phyloP scores from a whole-genome alignment of 53 echinoderm and acorn worm species.

The Stichopus horrens region DNA sequence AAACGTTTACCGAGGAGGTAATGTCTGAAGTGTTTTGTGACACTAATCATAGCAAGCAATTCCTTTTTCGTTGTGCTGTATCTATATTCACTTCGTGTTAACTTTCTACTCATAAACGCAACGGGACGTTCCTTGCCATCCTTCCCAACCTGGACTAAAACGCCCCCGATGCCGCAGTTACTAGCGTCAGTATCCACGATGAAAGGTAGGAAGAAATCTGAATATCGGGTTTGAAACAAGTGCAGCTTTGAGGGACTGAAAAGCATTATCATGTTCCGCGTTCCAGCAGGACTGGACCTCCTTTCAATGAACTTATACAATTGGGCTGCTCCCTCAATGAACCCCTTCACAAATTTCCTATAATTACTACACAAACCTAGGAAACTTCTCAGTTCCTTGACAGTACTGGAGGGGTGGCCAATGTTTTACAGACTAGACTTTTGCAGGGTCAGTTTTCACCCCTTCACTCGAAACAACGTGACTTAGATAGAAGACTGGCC shows the following conservation, averaged over 20 bases:
- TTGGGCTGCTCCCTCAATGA: constrained; percentile 52
- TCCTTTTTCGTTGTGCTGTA: constrained; percentile 53
- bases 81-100: background rate
- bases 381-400: constrained; percentile 61
- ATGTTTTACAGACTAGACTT: constrained; percentile 41
- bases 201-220: background rate
- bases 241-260: background rate
- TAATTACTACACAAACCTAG: constrained; percentile 64
- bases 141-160: background rate
- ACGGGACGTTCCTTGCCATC: constrained; percentile 14
- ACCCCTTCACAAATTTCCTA: constrained; percentile 55
- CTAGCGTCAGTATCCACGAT: background rate
- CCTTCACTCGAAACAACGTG: constrained; percentile 54
- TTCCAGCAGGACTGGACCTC: background rate
- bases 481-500: constrained; percentile 54
- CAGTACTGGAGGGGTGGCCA: constrained; percentile 55
- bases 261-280: background rate
- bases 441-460: constrained; percentile 25
- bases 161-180: background rate
- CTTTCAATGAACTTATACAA: constrained; percentile 41
- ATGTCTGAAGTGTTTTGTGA: constrained; percentile 53
- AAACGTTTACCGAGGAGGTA: constrained; percentile 53
- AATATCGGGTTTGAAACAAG: background rate
- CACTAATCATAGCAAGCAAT: constrained; percentile 47
- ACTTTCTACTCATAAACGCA: constrained; percentile 4